A percentile compares a stretch with the other conserved stretches of the same genome.
phyloP scores from a whole-genome alignment of 23 tunicate genomes.

The Halocynthia aurantium region DNA sequence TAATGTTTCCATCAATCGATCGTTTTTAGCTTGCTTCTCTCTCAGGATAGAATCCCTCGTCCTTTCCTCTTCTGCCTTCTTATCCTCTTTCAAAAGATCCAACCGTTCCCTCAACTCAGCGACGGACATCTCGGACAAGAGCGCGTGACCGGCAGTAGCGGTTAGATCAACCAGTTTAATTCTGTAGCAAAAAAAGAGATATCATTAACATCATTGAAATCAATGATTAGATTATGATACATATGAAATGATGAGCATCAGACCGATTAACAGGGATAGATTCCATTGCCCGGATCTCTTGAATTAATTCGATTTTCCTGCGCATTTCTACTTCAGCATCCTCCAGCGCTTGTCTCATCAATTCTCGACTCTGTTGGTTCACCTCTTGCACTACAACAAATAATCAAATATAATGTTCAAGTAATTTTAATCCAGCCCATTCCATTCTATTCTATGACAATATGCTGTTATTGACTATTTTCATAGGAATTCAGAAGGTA shows the following conservation, averaged over 20 bases:
- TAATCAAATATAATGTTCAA: no score
- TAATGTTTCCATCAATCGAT: conserved; percentile 63
- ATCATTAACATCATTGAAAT: neutral
- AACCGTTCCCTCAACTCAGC: conserved; percentile 85
- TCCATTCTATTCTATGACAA: no score
- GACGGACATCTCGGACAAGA: conserved; percentile 92
- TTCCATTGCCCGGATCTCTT: conserved; percentile 82
- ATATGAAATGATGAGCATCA: neutral
- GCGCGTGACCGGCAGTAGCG: conserved; percentile 88
- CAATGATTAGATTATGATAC: neutral
- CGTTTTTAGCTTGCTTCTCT: conserved; percentile 72
- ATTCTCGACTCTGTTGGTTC: conserved; percentile 72
- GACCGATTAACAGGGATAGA: conserved; percentile 71
- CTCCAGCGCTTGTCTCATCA: conserved; percentile 83
- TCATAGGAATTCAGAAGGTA: no score
- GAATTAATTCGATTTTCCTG: conserved; percentile 69
- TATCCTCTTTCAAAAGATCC: conserved; percentile 53
- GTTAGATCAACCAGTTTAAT: conserved; percentile 77
- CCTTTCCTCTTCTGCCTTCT: conserved; percentile 51
- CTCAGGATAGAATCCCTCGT: conserved; percentile 46
- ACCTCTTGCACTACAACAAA: conserved; percentile 62
- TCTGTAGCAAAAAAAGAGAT: conserved; percentile 16
- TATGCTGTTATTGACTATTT: no score
- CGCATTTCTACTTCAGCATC: conserved; percentile 90
- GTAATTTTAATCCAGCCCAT: no score